These are phyloP conservation scores for Trichopoda pennipes DNA, from an alignment of 2,888 invertebrate genomes.

Conservation along the genomic window DNA sequence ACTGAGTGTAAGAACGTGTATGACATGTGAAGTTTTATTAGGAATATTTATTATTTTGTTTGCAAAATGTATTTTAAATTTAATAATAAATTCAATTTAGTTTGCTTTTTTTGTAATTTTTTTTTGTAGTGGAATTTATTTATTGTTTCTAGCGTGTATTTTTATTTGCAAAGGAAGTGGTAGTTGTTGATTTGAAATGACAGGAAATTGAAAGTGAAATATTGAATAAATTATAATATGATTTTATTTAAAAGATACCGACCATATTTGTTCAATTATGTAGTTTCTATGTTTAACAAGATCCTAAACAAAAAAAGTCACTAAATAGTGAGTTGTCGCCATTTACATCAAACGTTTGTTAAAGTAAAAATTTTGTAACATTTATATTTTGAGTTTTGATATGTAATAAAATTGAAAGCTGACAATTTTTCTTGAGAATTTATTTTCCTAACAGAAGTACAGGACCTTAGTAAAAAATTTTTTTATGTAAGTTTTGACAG, in stretches of 20 bases:
- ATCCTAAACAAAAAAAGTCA: not conserved
- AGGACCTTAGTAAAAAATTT: no score
- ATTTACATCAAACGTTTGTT: slow-evolving; percentile 13
- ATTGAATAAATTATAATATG: slow-evolving; percentile 58
- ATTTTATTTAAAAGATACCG: slow-evolving; percentile 46
- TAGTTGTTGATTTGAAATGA: slow-evolving; percentile 51
- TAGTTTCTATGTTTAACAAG: slow-evolving; percentile 44
- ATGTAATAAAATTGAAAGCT: slow-evolving; percentile 14
- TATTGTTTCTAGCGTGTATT: slow-evolving; percentile 50
- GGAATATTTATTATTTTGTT: slow-evolving; percentile 59
- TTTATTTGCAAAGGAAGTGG: slow-evolving; percentile 58
- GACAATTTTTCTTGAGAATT: not conserved
- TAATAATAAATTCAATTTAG: slow-evolving; percentile 40
- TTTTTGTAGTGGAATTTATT: slow-evolving; percentile 45
- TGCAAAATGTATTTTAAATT: slow-evolving; percentile 27
- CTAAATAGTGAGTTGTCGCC: not conserved
- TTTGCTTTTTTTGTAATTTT: slow-evolving; percentile 6
- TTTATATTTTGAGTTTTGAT: slow-evolving; percentile 15
- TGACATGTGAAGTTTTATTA: slow-evolving; percentile 65
- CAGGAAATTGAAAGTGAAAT: slow-evolving; percentile 69
- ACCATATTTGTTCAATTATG: slow-evolving; percentile 23
- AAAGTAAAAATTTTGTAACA: slow-evolving; percentile 24
- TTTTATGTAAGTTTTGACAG: no score
- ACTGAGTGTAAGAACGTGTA: slow-evolving; percentile 52
- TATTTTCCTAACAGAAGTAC: no score